These are phyloP conservation scores for Zapus hudsonius DNA, from an alignment of 2,113 vertebrate genomes.

Conservation along the genomic window DNA sequence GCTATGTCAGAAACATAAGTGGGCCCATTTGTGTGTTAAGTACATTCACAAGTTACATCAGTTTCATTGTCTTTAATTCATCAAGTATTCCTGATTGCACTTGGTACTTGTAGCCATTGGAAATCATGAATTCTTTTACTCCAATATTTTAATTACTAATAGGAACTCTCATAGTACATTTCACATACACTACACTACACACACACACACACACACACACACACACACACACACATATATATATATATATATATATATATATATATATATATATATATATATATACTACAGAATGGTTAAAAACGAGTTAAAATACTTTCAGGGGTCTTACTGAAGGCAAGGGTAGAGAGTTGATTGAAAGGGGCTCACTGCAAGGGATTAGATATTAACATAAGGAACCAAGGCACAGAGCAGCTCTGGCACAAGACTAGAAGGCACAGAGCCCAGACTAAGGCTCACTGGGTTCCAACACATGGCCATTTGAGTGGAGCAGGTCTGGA, in stretches of 20 bases:
- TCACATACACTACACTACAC: too few species aligned
- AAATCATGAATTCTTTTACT: neutral
- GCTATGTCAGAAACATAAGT: neutral
- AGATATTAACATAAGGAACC: neutral
- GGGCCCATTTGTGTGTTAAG: neutral
- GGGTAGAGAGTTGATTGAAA: too few species aligned
- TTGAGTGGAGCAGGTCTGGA: neutral
- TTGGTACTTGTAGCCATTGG: neutral
- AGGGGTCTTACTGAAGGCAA: neutral
- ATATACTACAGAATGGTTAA: neutral
- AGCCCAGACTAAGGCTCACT: too few species aligned
- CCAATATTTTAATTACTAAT: too few species aligned
- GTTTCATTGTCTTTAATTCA: neutral
- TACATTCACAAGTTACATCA: neutral
- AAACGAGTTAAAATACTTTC: neutral
- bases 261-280: neutral
- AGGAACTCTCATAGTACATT: neutral
- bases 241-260: too few species aligned
- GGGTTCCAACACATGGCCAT: neutral
- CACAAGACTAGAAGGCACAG: neutral
- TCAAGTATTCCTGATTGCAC: neutral
- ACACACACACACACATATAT: too few species aligned
- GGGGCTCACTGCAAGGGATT: neutral
- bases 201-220: too few species aligned
- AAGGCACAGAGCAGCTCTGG: neutral